A percentile compares a stretch with the other conserved stretches of the same genome.
Evolutionary conservation across 1,140 invertebrate genomes (phyloP).

Genomic region (Trichomalopsis sarcophagae): DNA sequence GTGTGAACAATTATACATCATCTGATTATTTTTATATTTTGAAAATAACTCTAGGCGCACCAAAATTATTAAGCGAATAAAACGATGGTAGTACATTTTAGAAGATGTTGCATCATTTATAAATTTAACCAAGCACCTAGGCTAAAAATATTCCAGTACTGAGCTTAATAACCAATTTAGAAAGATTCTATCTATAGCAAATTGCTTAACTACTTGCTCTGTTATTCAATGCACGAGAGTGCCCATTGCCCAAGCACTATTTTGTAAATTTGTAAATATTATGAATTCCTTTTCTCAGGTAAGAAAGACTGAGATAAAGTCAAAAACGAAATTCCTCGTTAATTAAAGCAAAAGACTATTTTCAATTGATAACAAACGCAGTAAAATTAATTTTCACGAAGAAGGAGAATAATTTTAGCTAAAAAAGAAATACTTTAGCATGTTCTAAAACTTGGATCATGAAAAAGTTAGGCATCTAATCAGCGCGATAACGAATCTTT

Average conservation of each 20-base stretch:
- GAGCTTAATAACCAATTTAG: constrained; percentile 49
- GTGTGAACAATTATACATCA: too few species aligned
- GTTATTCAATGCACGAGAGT: background rate
- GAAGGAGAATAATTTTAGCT: too few species aligned
- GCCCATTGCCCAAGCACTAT: background rate
- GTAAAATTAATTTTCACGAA: too few species aligned
- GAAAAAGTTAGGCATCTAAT: background rate
- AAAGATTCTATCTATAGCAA: constrained; percentile 50
- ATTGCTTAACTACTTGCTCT: constrained; percentile 24
- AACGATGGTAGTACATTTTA: background rate
- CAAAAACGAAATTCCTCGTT: too few species aligned
- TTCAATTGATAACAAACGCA: too few species aligned
- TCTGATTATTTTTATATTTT: background rate
- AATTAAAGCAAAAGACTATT: too few species aligned
- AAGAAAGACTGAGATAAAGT: background rate
- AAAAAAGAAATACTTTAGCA: too few species aligned
- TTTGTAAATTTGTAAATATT: background rate
- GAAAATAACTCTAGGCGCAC: background rate
- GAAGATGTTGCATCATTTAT: constrained; percentile 15
- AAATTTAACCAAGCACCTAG: constrained; percentile 6
- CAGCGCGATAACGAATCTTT: background rate
- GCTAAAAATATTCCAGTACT: constrained; percentile 53
- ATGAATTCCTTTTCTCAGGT: background rate
- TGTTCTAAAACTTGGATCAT: too few species aligned
- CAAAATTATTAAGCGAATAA: background rate